A percentile compares a stretch with the other conserved stretches of the same genome.
Evolutionary conservation across 2,888 invertebrate species (phyloP).

Genomic region (Volucella inflata): DNA sequence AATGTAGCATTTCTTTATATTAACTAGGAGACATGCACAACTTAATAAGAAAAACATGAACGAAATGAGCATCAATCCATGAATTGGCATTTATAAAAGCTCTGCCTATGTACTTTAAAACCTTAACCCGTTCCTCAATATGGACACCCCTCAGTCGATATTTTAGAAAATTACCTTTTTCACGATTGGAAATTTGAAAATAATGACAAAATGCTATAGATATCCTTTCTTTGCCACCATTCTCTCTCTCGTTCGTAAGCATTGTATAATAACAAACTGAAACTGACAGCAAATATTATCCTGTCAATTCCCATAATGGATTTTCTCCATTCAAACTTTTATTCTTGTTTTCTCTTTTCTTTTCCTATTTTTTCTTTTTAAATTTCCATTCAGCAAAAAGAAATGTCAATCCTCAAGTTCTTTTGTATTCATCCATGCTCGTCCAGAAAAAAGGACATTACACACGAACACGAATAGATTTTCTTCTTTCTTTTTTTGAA

Average conservation of each 20-base stretch:
- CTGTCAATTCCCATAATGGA: constrained; percentile 84
- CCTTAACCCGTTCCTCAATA: no score
- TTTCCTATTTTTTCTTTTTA: constrained; percentile 29
- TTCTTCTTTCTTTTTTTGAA: not conserved
- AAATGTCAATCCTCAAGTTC: constrained; percentile 73
- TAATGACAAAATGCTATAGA: constrained; percentile 30
- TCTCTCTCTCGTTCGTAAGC: constrained; percentile 24
- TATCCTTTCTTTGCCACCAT: constrained; percentile 44
- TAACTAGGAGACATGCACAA: no score
- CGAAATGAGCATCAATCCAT: no score
- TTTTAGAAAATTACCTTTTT: constrained; percentile 19
- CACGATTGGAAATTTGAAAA: not conserved
- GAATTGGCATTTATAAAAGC: no score
- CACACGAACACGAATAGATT: constrained; percentile 1
- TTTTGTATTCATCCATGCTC: constrained; percentile 63
- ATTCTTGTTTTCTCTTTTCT: not conserved
- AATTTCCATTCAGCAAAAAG: constrained; percentile 62
- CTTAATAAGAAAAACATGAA: no score
- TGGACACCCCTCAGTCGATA: not conserved
- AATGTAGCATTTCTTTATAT: no score
- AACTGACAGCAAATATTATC: constrained; percentile 84
- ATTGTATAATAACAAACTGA: constrained; percentile 77
- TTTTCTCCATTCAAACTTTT: constrained; percentile 76
- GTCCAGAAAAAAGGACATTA: constrained; percentile 61
- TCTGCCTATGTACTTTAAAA: no score